These are phyloP conservation scores for Fundulus diaphanus DNA, from an alignment of 2,797 vertebrate species.

Conservation along the genomic window DNA sequence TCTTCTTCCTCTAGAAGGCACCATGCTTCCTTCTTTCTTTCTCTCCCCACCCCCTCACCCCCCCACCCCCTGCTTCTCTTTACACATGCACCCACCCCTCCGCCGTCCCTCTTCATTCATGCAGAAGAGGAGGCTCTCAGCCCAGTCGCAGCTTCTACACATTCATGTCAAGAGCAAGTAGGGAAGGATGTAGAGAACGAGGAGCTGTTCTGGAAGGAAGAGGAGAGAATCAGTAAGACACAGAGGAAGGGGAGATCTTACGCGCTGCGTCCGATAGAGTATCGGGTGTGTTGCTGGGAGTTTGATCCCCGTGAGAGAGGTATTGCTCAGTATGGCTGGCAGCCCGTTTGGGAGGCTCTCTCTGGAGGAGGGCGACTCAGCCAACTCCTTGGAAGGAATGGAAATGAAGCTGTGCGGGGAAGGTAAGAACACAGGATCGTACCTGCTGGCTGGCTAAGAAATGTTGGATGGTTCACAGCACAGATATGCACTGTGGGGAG, in stretches of 20 bases:
- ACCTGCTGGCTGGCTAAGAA: not conserved
- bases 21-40: slow-evolving; percentile 45
- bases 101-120: slow-evolving; percentile 72
- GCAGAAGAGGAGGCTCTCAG: slow-evolving; percentile 62
- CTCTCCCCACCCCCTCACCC: not conserved
- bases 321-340: slow-evolving; percentile 76
- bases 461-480: not conserved
- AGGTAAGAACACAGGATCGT: slow-evolving; percentile 66
- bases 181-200: slow-evolving; percentile 54
- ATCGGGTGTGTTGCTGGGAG: slow-evolving; percentile 66
- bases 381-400: slow-evolving; percentile 78
- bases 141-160: slow-evolving; percentile 73
- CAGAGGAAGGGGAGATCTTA: slow-evolving; percentile 42
- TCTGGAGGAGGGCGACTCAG: slow-evolving; percentile 78
- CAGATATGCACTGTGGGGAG: not conserved
- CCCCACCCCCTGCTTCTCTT: slow-evolving; percentile 23
- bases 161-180: slow-evolving; percentile 62
- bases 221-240: slow-evolving; percentile 39
- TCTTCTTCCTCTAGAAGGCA: slow-evolving; percentile 52
- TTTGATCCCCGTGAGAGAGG: slow-evolving; percentile 56
- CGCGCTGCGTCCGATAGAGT: slow-evolving; percentile 51
- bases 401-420: slow-evolving; percentile 68
- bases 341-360: slow-evolving; percentile 79
- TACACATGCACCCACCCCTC: slow-evolving; percentile 53
- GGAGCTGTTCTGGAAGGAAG: slow-evolving; percentile 44